These are phyloP conservation scores for Ctenosaura bakeri DNA, from an alignment of 2,797 vertebrate species.

Conservation along the genomic window DNA sequence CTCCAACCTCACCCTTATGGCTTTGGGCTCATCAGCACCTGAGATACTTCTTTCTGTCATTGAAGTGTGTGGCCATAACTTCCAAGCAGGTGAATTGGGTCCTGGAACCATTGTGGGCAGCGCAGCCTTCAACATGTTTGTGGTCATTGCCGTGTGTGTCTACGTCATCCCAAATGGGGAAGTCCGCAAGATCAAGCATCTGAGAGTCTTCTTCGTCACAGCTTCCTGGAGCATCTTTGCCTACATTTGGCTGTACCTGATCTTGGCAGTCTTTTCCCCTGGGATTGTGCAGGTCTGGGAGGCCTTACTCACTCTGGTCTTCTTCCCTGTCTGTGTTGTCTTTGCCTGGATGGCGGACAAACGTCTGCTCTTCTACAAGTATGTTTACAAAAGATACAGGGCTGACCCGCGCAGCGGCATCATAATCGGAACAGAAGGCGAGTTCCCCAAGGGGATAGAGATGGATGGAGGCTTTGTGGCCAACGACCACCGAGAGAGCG, in stretches of 20 bases:
- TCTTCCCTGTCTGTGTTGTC: slow-evolving; percentile 94
- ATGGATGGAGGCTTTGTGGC: slow-evolving; percentile 87
- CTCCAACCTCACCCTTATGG: slow-evolving; percentile 97
- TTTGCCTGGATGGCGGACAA: slow-evolving; percentile 97
- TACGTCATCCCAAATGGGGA: slow-evolving; percentile 91
- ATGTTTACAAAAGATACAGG: slow-evolving; percentile 93
- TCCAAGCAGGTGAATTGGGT: slow-evolving; percentile 90
- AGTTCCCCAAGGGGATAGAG: slow-evolving; percentile 88
- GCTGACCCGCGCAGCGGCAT: slow-evolving; percentile 94
- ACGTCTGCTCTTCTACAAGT: slow-evolving; percentile 93
- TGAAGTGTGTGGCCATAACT: slow-evolving; percentile 94
- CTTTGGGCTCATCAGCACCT: slow-evolving; percentile 92
- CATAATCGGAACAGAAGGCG: slow-evolving; percentile 93
- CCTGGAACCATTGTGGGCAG: slow-evolving; percentile 96
- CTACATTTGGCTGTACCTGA: slow-evolving; percentile 96
- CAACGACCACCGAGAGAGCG: slow-evolving; percentile 57
- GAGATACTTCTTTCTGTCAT: slow-evolving; percentile 96
- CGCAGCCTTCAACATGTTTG: slow-evolving; percentile 97
- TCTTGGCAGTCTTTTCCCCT: slow-evolving; percentile 92
- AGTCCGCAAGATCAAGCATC: slow-evolving; percentile 91
- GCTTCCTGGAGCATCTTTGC: slow-evolving; percentile 96
- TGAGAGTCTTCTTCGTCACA: slow-evolving; percentile 94
- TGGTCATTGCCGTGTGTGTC: slow-evolving; percentile 93
- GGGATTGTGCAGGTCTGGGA: slow-evolving; percentile 96
- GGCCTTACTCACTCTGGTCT: slow-evolving; percentile 89